A percentile compares a stretch with the other conserved stretches of the same genome.
Conservation (phyloP, 2,888 invertebrate genomes). For the Agrochola macilenta region DNA sequence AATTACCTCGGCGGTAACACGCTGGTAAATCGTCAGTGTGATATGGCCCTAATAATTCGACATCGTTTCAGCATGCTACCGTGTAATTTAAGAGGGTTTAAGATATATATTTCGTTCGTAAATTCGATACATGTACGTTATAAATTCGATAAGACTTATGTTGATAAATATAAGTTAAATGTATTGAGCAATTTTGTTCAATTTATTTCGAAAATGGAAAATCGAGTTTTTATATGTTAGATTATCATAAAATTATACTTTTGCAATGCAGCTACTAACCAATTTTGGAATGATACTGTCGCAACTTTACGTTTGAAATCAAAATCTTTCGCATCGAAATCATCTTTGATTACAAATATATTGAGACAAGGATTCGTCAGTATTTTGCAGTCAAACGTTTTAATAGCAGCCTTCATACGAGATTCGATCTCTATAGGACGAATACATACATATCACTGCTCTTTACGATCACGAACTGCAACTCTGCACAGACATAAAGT, state of each 20-base stretch:
- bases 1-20: too few relatives aligned
- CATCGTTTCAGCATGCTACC: constrained; percentile 25
- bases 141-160: constrained; percentile 64
- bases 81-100: constrained; percentile 11
- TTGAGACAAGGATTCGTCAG: constrained; percentile 39
- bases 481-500: constrained; percentile 35
- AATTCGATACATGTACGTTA: constrained; percentile 46
- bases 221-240: constrained; percentile 18
- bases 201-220: constrained; percentile 33
- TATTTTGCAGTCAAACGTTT: constrained; percentile 39
- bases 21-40: too few relatives aligned
- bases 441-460: constrained; percentile 63
- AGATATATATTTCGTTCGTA: constrained; percentile 40
- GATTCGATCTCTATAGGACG: constrained; percentile 74
- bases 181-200: constrained; percentile 62
- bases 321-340: constrained; percentile 31
- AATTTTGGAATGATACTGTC: constrained; percentile 19
- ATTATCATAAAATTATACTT: constrained; percentile 2
- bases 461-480: constrained; percentile 28
- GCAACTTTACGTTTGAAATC: constrained; percentile 12
- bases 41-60: constrained; percentile 14
- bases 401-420: constrained; percentile 65
- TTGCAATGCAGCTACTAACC: constrained; percentile 28
- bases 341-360: constrained; percentile 16
- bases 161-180: constrained; percentile 37